A percentile compares a stretch with the other conserved stretches of the same genome.
Evolutionary conservation across 1,140 invertebrate genomes (phyloP).

Genomic region (Tetramorium alpestre): DNA sequence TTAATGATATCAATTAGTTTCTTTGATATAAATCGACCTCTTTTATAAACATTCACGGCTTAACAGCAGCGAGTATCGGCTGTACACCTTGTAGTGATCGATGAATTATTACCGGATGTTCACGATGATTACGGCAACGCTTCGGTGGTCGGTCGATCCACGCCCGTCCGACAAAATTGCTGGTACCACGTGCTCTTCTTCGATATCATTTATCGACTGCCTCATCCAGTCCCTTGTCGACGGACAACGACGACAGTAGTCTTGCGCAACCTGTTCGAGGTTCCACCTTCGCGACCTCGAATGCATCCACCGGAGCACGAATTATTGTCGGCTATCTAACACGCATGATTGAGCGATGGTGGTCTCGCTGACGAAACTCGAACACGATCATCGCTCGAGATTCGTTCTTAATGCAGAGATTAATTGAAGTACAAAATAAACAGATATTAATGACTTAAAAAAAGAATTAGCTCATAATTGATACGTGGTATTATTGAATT

Average conservation of each 20-base stretch:
- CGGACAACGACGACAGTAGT: conserved; percentile 66
- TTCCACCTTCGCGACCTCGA: conserved; percentile 78
- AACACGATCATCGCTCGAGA: conserved; percentile 56
- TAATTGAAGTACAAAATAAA: neutral
- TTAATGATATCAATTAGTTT: conserved; percentile 49
- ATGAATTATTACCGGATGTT: conserved; percentile 64
- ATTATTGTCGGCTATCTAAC: conserved; percentile 79
- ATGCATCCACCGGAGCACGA: conserved; percentile 76
- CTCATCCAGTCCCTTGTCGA: conserved; percentile 54
- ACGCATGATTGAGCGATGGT: conserved; percentile 80
- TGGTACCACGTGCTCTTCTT: conserved; percentile 44
- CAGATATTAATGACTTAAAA: neutral
- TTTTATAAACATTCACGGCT: neutral
- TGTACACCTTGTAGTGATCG: conserved; percentile 31
- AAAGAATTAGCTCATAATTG: neutral
- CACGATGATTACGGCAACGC: conserved; percentile 66
- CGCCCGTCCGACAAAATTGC: conserved; percentile 64
- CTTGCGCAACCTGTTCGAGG: conserved; percentile 74
- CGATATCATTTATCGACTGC: conserved; percentile 67
- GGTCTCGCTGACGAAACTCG: conserved; percentile 58
- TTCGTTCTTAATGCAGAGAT: conserved; percentile 7
- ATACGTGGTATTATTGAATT: neutral
- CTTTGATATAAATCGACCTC: neutral
- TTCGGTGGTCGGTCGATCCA: conserved; percentile 35
- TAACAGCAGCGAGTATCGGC: neutral